These are phyloP conservation scores for Ciconia maguari DNA, from an alignment of 2,113 vertebrate species.

Conservation along the genomic window DNA sequence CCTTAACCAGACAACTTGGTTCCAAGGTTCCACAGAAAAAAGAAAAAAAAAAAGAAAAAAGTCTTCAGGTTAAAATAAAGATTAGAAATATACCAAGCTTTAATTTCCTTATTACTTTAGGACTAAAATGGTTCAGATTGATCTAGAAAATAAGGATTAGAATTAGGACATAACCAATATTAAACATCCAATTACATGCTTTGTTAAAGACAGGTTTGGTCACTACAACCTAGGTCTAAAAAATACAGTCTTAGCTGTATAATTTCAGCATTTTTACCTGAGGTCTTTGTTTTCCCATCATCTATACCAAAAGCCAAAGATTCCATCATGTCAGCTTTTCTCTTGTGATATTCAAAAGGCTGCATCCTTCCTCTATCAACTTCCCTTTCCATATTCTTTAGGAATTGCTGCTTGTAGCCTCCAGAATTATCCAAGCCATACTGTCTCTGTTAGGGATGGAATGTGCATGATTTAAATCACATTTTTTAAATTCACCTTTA, in stretches of 20 bases:
- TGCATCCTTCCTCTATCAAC: slow-evolving; percentile 84
- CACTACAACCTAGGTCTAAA: background rate
- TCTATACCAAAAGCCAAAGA: slow-evolving; percentile 86
- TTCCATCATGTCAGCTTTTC: slow-evolving; percentile 88
- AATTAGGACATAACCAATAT: background rate
- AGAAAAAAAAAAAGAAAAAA: background rate
- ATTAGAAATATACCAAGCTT: background rate
- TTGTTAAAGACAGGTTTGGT: background rate
- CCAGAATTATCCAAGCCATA: slow-evolving; percentile 89
- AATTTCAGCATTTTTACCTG: slow-evolving; percentile 69
- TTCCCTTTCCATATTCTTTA: slow-evolving; percentile 85
- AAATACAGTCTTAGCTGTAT: background rate
- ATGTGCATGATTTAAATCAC: background rate
- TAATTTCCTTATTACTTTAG: background rate
- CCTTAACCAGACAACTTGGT: background rate
- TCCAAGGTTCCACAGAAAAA: background rate
- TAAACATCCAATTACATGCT: background rate
- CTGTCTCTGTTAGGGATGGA: slow-evolving; percentile 77
- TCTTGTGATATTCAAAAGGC: slow-evolving; percentile 86
- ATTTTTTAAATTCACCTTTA: background rate
- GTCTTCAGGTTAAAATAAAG: background rate
- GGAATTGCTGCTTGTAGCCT: slow-evolving; percentile 86
- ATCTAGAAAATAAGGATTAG: background rate
- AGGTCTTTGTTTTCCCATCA: slow-evolving; percentile 87
- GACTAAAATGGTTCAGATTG: background rate